Evolutionary conservation across 2,113 vertebrate genomes (phyloP), one percentile per base, ranked within the genome.

Genomic region (Aptenodytes forsteri): DNA sequence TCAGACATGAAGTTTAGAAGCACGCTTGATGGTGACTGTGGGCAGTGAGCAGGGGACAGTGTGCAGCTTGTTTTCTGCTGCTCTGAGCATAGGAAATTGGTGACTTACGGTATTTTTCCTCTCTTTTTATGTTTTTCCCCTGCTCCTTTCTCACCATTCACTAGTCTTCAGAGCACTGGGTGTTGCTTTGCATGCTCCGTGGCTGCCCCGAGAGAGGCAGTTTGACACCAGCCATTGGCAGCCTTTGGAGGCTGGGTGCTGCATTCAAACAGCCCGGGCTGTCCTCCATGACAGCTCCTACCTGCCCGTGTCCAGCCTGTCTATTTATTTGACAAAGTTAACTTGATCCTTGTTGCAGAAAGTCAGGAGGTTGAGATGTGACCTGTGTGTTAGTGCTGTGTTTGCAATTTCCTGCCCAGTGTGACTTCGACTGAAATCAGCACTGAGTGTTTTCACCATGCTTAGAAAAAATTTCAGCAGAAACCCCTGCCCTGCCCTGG

Each of bases 81-180:
- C 82, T 90, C 59, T 61, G 65, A 65, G 25, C 22, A 38, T 29
- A 58, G 44, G 18, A 55, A 83, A 54, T 25, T 26, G 40, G 69
- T 15, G 50, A 49, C 40, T 59, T 79, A 25, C 0, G 7, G 17
- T 66, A 16, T 26, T 82, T 75, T 11, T 79, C 19, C 29, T 30
- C 42, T 69, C 3, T 49, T 69, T 36, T 22, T 38, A 7, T 27
- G 12, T 27, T 66, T 29, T 0, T 3, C 0, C 9, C 7, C 4
- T 3, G 11, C 47, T 17, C 47, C 38, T 23, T 40, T 42, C 62
- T 25, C 18, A 22, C 32, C 30, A 4, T 36, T 55, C 36, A 27
- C 36, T 32, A 30, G 44, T 40, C 18, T 34, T 93, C 47, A 59
- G 42, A 79, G 52, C 58, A 49, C n/a, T 12, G 42, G 17, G 2